Evolutionary conservation across 2,113 vertebrate genomes (phyloP).

Genomic region (Crypturellus undulatus): DNA sequence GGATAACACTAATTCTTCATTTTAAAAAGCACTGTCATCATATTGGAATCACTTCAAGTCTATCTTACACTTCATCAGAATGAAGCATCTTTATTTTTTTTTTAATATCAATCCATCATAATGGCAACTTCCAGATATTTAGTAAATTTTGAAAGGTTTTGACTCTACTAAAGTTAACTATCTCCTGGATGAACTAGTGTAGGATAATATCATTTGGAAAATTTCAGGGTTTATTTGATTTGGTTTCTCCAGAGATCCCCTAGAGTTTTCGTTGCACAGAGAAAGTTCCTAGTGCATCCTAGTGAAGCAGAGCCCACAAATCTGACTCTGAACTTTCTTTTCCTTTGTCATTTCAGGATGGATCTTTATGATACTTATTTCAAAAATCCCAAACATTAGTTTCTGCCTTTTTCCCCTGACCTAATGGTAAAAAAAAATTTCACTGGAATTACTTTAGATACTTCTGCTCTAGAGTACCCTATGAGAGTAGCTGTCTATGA

Average conservation of each 20-base stretch:
- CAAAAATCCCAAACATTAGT: background rate
- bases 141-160: background rate
- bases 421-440: background rate
- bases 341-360: background rate
- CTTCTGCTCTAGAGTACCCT: background rate
- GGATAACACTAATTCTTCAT: background rate
- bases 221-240: background rate
- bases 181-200: background rate
- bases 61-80: background rate
- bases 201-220: background rate
- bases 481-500: background rate
- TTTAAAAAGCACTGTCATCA: background rate
- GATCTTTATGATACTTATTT: background rate
- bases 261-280: background rate
- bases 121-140: background rate
- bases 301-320: background rate
- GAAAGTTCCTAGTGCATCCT: background rate
- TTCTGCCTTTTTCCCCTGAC: background rate
- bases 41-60: background rate
- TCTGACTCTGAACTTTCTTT: background rate
- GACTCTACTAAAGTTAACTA: background rate
- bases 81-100: background rate
- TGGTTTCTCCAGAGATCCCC: background rate
- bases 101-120: background rate
- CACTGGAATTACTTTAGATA: background rate